Evolutionary conservation across 2,797 vertebrate species (phyloP), one percentile per base, ranked within the genome.

Genomic region (Mallotus villosus): DNA sequence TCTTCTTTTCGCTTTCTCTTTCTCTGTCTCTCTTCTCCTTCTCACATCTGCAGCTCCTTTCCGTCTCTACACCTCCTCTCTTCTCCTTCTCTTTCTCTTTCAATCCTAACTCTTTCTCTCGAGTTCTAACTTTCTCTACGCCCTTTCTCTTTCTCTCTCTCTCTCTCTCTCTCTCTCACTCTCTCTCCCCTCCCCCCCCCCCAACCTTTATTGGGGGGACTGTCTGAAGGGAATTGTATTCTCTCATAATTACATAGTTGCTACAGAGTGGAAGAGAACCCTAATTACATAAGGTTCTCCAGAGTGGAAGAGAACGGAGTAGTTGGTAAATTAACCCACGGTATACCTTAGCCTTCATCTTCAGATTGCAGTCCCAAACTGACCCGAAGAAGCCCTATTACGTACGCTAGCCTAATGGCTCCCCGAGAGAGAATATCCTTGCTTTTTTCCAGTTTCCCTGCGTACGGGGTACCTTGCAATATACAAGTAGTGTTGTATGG

Each of bases 301-400:
- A 63, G 32, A 74, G 59, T 34, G 32, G 46, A 67, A 67, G 34
- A 78, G 79, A 64, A 72, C 49, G 75, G 61, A 21, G 82, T 41
- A 68, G n/a, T 62, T 51, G 46, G 32, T 61, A 12, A 60, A 67
- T 86, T 87, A 87, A 87, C 77, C 78, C 69, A 46, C 34, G 63
- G 79, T 72, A 83, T 82, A 73, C 65, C 74, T 67, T 79, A 79
- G 62, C 73, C 59, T 81, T 76, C 49, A 58, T 65, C 74, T 68
- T 65, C 77, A 82, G 83, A 84, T 85, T 80, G 67, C 72, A 86
- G 75, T 78, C 64, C 77, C 82, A 65, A 70, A 71, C 68, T 59
- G 46, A 62, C 67, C 68, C 66, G 72, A 71, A 71, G 67, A 67
- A 78, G 37, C 76, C 29, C 5, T 76, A 78, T 81, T 71, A 79